Conservation (phyloP, 2,888 invertebrate species). For the Apantesis nais region DNA sequence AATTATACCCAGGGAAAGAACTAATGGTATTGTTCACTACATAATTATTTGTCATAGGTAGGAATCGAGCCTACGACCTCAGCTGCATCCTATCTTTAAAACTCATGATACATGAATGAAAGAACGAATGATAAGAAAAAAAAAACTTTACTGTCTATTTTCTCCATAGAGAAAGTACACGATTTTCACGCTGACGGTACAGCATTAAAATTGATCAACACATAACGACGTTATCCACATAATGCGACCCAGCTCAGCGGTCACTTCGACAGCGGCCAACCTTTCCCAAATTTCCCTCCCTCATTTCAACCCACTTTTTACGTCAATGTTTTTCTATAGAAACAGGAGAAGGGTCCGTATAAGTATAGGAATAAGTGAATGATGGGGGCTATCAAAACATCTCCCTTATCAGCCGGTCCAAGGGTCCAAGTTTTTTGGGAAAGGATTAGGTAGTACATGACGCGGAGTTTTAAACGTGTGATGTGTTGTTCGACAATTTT, state of each 20-base stretch:
- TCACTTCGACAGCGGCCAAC: conserved; percentile 84
- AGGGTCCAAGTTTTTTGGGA: conserved; percentile 76
- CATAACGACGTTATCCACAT: conserved; percentile 84
- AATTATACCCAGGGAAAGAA: not conserved
- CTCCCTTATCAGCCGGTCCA: conserved; percentile 75
- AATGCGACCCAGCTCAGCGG: conserved; percentile 84
- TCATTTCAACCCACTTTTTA: conserved; percentile 81
- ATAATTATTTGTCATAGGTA: not conserved
- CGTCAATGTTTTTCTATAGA: conserved; percentile 85
- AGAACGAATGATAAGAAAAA: not conserved
- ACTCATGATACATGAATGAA: too few relatives aligned
- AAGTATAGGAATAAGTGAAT: conserved; percentile 75
- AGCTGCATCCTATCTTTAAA: too few relatives aligned
- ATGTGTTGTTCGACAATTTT: conserved; percentile 52
- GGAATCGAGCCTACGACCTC: not conserved
- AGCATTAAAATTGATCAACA: conserved; percentile 85
- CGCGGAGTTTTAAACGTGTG: conserved; percentile 63
- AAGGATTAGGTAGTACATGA: conserved; percentile 76
- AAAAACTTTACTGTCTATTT: not conserved
- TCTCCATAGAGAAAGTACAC: conserved; percentile 6
- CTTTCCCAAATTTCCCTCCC: conserved; percentile 68
- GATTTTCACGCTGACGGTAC: conserved; percentile 55
- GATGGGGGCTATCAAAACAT: conserved; percentile 84
- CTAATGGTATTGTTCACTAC: not conserved
- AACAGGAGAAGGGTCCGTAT: conserved; percentile 59